Evolutionary conservation across 2,797 vertebrate genomes (phyloP).

Genomic region (Acrocephalus scirpaceus): DNA sequence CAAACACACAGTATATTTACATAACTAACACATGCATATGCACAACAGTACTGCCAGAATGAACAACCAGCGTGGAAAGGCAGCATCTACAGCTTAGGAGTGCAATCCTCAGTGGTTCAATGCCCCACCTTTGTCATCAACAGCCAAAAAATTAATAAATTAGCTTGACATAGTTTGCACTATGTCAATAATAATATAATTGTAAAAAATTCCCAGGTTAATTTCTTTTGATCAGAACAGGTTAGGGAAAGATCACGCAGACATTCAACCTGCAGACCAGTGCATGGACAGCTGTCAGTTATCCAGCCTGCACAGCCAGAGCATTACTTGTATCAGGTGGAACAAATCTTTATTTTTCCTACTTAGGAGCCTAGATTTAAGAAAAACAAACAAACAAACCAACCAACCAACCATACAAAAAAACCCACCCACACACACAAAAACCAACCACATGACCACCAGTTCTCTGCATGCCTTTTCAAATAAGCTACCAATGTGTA

Average conservation of each 20-base stretch:
- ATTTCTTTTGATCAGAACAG: background rate
- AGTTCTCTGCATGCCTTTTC: background rate
- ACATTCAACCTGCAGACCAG: background rate
- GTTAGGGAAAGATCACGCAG: background rate
- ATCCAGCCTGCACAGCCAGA: background rate
- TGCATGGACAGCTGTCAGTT: background rate
- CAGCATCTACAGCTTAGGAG: background rate
- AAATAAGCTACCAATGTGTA: background rate
- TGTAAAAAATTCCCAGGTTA: background rate
- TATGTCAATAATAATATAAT: no score
- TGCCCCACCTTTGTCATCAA: background rate
- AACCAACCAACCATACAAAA: no score
- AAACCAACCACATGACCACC: background rate
- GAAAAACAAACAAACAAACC: background rate
- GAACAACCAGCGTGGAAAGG: fast-evolving
- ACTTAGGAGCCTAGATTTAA: background rate
- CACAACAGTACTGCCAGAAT: background rate
- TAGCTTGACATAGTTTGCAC: background rate
- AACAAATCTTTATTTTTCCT: background rate
- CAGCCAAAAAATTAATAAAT: background rate
- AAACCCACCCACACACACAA: no score
- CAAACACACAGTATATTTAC: background rate
- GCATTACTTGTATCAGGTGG: background rate
- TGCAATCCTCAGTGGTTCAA: background rate
- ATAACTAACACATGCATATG: background rate